Percentiles rank a stretch among this genome's conserved stretches.
These are phyloP conservation scores for Eupithecia pulchellata DNA, from an alignment of 2,888 invertebrate species.

Conservation along the genomic window DNA sequence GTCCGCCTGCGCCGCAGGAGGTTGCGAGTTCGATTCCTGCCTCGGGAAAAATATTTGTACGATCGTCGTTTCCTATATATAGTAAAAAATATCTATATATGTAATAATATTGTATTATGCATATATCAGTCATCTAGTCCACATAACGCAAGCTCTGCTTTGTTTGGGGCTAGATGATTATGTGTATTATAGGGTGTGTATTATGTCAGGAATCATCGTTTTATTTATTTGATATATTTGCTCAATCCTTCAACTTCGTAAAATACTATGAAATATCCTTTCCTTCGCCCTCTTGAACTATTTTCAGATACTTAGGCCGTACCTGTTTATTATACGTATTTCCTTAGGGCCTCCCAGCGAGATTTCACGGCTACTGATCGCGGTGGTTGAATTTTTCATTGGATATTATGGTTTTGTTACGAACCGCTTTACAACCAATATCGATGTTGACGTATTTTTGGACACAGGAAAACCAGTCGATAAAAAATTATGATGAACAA, in stretches of 20 bases:
- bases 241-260: neutral
- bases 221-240: too few relatives aligned
- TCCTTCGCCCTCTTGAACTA: neutral
- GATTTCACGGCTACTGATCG: constrained; percentile 54
- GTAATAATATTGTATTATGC: too few relatives aligned
- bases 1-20: too few relatives aligned
- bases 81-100: too few relatives aligned
- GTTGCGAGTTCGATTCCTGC: too few relatives aligned
- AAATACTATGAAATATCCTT: neutral
- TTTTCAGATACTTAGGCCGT: constrained; percentile 23
- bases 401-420: constrained; percentile 51
- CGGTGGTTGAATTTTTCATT: constrained; percentile 54
- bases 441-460: constrained; percentile 22
- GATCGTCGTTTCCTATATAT: too few relatives aligned
- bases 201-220: too few relatives aligned
- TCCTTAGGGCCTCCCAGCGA: constrained; percentile 50
- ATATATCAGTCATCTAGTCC: too few relatives aligned
- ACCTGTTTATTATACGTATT: constrained; percentile 44
- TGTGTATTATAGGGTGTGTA: too few relatives aligned
- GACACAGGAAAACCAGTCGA: neutral
- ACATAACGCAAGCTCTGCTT: too few relatives aligned
- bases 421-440: constrained; percentile 38
- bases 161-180: too few relatives aligned
- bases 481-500: neutral
- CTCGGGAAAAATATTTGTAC: too few relatives aligned